Base-by-base conservation (phyloP, 2,888 invertebrate genomes). In the Xestia rhomboidea region DNA sequence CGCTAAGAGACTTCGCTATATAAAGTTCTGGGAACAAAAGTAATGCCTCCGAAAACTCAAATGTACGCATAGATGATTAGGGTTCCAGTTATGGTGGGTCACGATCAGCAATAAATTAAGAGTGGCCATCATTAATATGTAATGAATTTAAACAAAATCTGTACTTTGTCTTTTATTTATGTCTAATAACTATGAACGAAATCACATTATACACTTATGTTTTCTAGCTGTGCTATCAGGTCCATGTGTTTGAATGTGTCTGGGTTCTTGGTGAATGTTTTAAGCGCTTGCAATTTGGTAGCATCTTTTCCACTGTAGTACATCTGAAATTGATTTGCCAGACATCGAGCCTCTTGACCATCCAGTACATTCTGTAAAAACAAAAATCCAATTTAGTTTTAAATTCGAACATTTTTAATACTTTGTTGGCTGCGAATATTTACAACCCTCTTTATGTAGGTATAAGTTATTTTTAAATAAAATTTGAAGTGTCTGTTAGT, bases 291-390 rank as follows among this genome's bases (percentile, higher is more conserved):
- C 1, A 97, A 90, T 91, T 98, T 98, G 10, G 95, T 95, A 24
- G 97, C 92, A 91, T 98, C 97, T 73, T 97, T 97, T 86, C 97
- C 97, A 69, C 97, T 97, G 92, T 99, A 99, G 94, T 98, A 99
- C 94, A 99, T 96, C 93, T 99, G 98, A 79, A 99, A 95, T 93
- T 99, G 98, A 93, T 99, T 99, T 0, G 98, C 98, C 73, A 99
- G 94, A 92, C 98, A 99, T 90, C 98, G 98, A 0, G 99, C 99
- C 94, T 99, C 99, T 91, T 97, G 97, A 0, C 97, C 97, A 92
- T 96, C 97, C 76, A 99, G 93, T 0, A 98, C 97, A 93, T 98
- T 98, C 90, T 97, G 94, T 77, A 88, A 89, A 74, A 49, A 76
- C 8, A 76, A 82, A 82, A 24, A 57, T 60, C 10, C 8, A 68